Evolutionary conservation across 2,888 invertebrate species (phyloP).

Genomic region (Agrochola lota): DNA sequence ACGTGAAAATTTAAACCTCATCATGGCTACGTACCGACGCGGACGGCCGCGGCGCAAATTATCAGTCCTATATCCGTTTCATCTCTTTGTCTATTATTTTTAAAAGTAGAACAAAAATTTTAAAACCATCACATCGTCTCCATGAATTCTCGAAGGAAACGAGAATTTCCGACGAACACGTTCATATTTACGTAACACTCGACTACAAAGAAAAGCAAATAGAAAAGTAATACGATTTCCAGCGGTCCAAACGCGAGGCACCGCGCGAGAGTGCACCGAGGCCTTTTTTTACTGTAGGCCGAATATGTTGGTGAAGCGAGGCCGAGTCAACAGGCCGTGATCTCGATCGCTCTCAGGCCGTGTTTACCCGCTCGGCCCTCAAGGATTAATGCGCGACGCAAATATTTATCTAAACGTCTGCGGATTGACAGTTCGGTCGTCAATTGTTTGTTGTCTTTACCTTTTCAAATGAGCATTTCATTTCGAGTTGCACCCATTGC

Average conservation of each 20-base stretch:
- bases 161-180: conserved; percentile 87
- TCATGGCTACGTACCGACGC: conserved; percentile 28
- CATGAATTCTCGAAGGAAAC: conserved; percentile 85
- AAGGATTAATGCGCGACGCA: conserved; percentile 89
- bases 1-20: conserved; percentile 53
- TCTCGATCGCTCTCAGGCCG: conserved; percentile 84
- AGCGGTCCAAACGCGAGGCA: conserved; percentile 74
- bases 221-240: conserved; percentile 90
- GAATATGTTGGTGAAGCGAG: conserved; percentile 72
- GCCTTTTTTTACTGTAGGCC: conserved; percentile 78
- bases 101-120: conserved; percentile 64
- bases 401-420: conserved; percentile 90
- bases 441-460: conserved; percentile 90
- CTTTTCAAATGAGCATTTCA: conserved; percentile 90
- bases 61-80: conserved; percentile 56
- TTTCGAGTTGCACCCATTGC: conserved; percentile 87
- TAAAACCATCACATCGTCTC: conserved; percentile 72
- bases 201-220: conserved; percentile 90
- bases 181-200: conserved; percentile 89
- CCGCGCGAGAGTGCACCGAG: conserved; percentile 80
- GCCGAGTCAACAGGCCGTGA: conserved; percentile 87
- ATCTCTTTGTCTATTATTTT: conserved; percentile 64
- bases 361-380: conserved; percentile 85
- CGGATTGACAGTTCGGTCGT: conserved; percentile 90
- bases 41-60: conserved; percentile 34